phyloP scores from a whole-genome alignment of 2,797 vertebrate genomes.

The Cottoperca gobio region DNA sequence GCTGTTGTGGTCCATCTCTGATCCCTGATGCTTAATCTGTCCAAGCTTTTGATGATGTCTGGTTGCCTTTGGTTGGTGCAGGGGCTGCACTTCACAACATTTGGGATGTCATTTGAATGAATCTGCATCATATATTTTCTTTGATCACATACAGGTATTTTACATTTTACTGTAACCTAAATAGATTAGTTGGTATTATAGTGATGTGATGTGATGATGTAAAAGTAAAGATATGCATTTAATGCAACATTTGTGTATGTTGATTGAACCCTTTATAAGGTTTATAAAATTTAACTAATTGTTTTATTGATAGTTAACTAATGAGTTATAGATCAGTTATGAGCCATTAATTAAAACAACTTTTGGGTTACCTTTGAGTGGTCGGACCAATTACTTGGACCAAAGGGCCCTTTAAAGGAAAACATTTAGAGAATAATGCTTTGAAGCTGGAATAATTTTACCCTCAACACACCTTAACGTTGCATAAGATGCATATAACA shows the following conservation, averaged over 20 bases:
- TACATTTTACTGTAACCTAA: background rate
- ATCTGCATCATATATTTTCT: too few relatives aligned
- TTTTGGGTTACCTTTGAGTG: too few relatives aligned
- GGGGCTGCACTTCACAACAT: background rate
- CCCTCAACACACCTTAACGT: background rate
- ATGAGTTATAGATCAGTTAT: background rate
- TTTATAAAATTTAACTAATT: background rate
- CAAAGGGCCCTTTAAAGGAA: background rate
- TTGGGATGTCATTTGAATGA: too few relatives aligned
- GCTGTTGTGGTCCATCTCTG: constrained; percentile 17
- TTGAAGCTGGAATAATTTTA: background rate
- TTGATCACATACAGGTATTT: background rate
- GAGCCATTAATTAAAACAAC: background rate
- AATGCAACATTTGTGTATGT: background rate
- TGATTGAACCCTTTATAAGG: background rate
- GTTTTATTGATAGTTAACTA: background rate
- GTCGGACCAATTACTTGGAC: background rate
- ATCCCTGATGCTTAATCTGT: constrained; percentile 17
- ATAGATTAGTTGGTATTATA: background rate
- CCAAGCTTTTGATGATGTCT: constrained; percentile 33
- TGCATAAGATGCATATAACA: background rate
- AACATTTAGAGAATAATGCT: background rate
- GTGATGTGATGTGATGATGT: too few relatives aligned
- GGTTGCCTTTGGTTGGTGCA: constrained; percentile 20
- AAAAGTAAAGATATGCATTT: background rate